These are phyloP conservation scores for Protomyctophum bolini DNA, from an alignment of 2,113 vertebrate species.

Conservation along the genomic window DNA sequence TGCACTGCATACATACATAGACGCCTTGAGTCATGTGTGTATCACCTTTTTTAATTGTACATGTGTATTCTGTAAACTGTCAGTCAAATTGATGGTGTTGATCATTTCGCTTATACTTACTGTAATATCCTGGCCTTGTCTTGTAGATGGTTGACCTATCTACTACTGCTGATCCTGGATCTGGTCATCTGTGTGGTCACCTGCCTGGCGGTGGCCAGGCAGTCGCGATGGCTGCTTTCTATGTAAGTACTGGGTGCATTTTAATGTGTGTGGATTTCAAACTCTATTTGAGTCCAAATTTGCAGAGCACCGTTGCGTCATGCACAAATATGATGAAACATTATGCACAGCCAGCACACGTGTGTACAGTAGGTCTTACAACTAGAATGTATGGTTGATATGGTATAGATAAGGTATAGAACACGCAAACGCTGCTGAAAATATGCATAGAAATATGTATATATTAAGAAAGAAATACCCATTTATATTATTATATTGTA, in stretches of 20 bases:
- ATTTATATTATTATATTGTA: too few species aligned
- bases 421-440: too few species aligned
- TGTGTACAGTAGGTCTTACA: too few species aligned
- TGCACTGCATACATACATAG: slow-evolving; percentile 19
- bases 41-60: background rate
- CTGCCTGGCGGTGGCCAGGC: slow-evolving; percentile 90
- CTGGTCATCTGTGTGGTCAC: slow-evolving; percentile 89
- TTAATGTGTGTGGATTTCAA: background rate
- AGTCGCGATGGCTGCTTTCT: slow-evolving; percentile 86
- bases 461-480: too few species aligned
- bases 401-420: too few species aligned
- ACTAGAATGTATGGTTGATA: too few species aligned
- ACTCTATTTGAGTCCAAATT: too few species aligned
- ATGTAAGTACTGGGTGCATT: slow-evolving; percentile 79
- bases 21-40: slow-evolving; percentile 14
- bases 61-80: slow-evolving; percentile 9
- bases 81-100: slow-evolving; percentile 16
- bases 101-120: too few species aligned
- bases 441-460: too few species aligned
- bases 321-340: too few species aligned
- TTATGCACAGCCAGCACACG: too few species aligned
- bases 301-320: too few species aligned
- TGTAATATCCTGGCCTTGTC: slow-evolving; percentile 11
- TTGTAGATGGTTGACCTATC: slow-evolving; percentile 92
- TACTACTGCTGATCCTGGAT: slow-evolving; percentile 91